Percentiles rank a stretch among this genome's conserved stretches.
Evolutionary conservation across 2,888 invertebrate genomes (phyloP).

Genomic region (Diarsia brunnea): DNA sequence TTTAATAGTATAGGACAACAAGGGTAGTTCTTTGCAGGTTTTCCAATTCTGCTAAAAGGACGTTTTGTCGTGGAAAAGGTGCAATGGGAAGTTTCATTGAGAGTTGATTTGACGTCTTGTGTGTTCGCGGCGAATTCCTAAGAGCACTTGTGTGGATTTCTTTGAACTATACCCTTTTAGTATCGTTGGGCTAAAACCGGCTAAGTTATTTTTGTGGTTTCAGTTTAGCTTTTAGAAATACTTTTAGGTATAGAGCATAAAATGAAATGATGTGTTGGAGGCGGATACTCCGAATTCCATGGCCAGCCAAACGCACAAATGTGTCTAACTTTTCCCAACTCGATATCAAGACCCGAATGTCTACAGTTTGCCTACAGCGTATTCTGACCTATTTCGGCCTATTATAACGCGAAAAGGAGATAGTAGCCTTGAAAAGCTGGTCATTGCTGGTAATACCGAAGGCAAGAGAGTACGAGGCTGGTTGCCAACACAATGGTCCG

Average conservation of each 20-base stretch:
- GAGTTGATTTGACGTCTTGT: slow-evolving; percentile 51
- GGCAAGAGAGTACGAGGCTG: too few species aligned
- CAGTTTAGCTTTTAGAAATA: neutral
- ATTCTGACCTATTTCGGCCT: too few species aligned
- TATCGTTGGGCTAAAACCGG: slow-evolving; percentile 3
- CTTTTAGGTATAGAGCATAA: neutral
- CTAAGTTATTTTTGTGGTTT: neutral
- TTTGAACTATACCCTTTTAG: slow-evolving; percentile 5
- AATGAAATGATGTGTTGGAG: too few species aligned
- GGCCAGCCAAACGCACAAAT: too few species aligned
- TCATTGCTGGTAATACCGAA: too few species aligned
- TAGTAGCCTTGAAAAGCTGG: too few species aligned
- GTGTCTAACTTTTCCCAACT: too few species aligned
- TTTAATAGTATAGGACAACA: slow-evolving; percentile 51
- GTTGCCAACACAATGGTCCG: too few species aligned
- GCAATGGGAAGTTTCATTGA: slow-evolving; percentile 48
- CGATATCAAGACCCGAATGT: too few species aligned
- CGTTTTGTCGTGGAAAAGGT: slow-evolving; percentile 54
- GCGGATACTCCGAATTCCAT: too few species aligned
- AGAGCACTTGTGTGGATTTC: slow-evolving; percentile 44
- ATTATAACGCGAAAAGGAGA: too few species aligned
- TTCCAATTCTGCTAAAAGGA: slow-evolving; percentile 62
- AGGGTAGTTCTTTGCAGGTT: slow-evolving; percentile 40
- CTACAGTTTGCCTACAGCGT: too few species aligned
- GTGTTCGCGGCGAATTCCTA: slow-evolving; percentile 35